These are phyloP conservation scores for Hyperopisus bebe DNA, from an alignment of 2,113 vertebrate genomes.

Conservation along the genomic window DNA sequence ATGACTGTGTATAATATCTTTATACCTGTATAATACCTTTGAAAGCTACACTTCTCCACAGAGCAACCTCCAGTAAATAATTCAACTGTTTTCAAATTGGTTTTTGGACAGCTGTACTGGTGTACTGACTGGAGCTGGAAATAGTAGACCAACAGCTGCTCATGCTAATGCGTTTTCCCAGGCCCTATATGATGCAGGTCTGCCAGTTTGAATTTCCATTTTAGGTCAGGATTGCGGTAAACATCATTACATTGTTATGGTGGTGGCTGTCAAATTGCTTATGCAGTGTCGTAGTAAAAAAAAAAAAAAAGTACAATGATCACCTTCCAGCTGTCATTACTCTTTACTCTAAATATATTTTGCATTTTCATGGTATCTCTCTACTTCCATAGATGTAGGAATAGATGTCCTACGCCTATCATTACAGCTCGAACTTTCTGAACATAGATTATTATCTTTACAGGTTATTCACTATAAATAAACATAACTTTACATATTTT, in stretches of 20 bases:
- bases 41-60: not conserved
- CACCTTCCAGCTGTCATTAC: not conserved
- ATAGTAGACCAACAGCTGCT: not conserved
- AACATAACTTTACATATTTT: not conserved
- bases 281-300: not conserved
- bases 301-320: not conserved
- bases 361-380: not conserved
- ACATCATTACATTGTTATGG: not conserved
- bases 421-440: not conserved
- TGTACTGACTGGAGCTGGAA: not conserved
- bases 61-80: not conserved
- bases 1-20: not conserved
- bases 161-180: not conserved
- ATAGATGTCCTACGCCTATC: not conserved
- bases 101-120: not conserved
- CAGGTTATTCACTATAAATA: not conserved
- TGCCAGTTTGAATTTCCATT: not conserved
- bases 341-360: not conserved
- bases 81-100: not conserved
- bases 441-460: not conserved
- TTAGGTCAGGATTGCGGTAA: not conserved
- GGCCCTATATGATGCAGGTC: not conserved
- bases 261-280: not conserved
- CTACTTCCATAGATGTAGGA: not conserved
- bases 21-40: not conserved